Percentiles rank a stretch among this genome's conserved stretches.
phyloP scores from a whole-genome alignment of 2,113 vertebrate species.

The Chascanopsetta lugubris region DNA sequence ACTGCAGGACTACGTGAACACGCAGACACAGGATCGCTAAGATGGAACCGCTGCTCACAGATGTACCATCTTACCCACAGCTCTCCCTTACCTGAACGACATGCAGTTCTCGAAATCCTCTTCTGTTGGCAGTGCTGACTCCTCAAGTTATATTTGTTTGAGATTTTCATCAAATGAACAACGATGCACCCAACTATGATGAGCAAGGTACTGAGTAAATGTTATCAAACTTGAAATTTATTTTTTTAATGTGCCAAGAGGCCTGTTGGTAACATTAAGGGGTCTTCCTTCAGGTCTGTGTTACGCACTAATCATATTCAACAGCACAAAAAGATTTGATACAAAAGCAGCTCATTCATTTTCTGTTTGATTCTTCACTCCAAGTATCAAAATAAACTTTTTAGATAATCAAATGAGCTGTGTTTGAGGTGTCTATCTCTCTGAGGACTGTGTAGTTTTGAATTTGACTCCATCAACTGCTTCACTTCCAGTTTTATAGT shows the following conservation, averaged over 20 bases:
- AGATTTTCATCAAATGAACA: conserved; percentile 18
- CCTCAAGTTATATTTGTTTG: neutral
- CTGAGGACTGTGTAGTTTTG: neutral
- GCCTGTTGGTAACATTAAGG: neutral
- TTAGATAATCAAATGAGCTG: neutral
- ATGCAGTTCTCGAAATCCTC: neutral
- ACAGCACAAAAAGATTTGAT: conserved; percentile 5
- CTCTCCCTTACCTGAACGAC: neutral
- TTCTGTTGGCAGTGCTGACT: neutral
- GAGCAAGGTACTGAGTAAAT: neutral
- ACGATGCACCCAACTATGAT: neutral
- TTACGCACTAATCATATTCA: neutral
- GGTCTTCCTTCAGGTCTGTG: neutral
- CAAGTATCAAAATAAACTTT: conserved; percentile 47
- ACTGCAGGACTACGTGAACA: neutral
- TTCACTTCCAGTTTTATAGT: no score
- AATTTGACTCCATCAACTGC: no score
- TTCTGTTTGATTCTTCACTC: conserved; percentile 38
- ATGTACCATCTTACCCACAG: neutral
- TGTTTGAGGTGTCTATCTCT: neutral
- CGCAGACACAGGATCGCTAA: neutral
- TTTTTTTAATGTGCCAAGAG: neutral
- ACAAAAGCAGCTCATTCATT: neutral
- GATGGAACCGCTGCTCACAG: neutral
- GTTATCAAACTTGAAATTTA: neutral